Conservation (phyloP, 2,113 vertebrate species). For the Bagarius yarrelli region DNA sequence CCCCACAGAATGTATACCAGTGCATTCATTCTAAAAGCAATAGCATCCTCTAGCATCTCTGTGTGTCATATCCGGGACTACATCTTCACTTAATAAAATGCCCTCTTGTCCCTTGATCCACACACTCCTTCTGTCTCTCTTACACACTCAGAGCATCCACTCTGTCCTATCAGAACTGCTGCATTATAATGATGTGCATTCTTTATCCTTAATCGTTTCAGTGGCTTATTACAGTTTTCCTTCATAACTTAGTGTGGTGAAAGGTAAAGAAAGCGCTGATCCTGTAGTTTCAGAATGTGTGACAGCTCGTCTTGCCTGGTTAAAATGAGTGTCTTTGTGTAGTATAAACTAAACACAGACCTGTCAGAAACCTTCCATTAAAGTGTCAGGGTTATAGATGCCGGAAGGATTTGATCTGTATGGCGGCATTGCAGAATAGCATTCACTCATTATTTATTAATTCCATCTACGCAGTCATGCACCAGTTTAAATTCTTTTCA, state of each 20-base stretch:
- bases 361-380: conserved; percentile 1
- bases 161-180: conserved; percentile 38
- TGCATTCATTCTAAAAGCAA: conserved; percentile 52
- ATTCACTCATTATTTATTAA: neutral
- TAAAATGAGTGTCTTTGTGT: conserved; percentile 65
- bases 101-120: conserved; percentile 23
- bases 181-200: conserved; percentile 60
- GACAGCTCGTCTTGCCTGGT: conserved; percentile 47
- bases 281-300: conserved; percentile 47
- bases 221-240: conserved; percentile 64
- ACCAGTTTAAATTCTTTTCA: neutral
- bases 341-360: conserved; percentile 11
- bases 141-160: conserved; percentile 39
- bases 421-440: neutral
- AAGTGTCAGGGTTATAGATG: conserved; percentile 6
- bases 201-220: conserved; percentile 67
- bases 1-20: conserved; percentile 35
- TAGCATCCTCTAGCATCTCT: conserved; percentile 46
- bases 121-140: conserved; percentile 28
- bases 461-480: neutral
- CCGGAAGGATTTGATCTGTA: neutral
- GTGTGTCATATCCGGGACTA: conserved; percentile 31
- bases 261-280: conserved; percentile 59
- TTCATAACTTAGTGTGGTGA: conserved; percentile 58
- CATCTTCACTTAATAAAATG: conserved; percentile 42